Conservation (phyloP, 2,113 vertebrate genomes). For the Xiphorhynchus elegans region DNA sequence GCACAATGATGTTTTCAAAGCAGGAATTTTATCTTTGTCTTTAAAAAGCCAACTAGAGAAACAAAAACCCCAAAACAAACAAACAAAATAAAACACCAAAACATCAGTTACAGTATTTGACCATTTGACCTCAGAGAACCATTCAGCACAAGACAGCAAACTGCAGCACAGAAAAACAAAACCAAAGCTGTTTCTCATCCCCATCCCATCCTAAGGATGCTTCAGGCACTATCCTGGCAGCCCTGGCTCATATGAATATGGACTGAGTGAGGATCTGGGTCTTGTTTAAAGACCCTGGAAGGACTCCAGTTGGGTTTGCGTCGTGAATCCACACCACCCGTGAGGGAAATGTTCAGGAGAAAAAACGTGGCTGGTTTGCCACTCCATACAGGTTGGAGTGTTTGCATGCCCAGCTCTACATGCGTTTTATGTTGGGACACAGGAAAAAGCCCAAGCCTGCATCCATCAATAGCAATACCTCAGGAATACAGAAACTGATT, state of each 20-base stretch:
- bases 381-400: not conserved
- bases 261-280: not conserved
- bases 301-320: not conserved
- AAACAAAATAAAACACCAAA: not conserved
- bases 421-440: not conserved
- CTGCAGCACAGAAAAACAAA: not conserved
- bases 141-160: not conserved
- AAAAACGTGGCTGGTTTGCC: not conserved
- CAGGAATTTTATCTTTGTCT: not conserved
- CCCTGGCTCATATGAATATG: not conserved
- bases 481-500: not conserved
- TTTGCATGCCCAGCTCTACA: not conserved
- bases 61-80: not conserved
- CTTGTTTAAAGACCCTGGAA: not conserved
- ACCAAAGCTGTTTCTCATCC: not conserved
- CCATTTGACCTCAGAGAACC: not conserved
- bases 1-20: not conserved
- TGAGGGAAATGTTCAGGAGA: not conserved
- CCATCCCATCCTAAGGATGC: accelerated
- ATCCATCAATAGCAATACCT: not conserved
- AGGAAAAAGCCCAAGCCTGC: not conserved
- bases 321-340: not conserved
- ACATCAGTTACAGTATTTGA: not conserved
- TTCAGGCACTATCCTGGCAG: not conserved
- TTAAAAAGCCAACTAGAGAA: not conserved